Conservation (phyloP, 2,888 invertebrate genomes). For the Thera britannica region DNA sequence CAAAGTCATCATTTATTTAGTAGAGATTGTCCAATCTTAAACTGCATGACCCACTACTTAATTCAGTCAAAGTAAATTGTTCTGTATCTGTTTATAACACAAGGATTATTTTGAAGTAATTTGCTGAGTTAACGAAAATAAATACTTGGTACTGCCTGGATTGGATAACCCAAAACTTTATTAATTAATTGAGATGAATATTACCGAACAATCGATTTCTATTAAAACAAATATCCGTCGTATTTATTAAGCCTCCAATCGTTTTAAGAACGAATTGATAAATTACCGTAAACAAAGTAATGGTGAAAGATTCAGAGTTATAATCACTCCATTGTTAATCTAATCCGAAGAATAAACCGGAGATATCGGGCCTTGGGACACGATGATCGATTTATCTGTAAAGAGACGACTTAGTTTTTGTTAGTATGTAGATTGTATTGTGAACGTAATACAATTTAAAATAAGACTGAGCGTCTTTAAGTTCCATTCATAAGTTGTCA, state of each 20-base stretch:
- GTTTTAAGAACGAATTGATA: conserved; percentile 43
- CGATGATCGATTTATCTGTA: conserved; percentile 41
- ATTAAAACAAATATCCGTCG: conserved; percentile 17
- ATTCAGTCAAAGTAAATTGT: too few relatives aligned
- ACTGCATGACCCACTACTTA: too few relatives aligned
- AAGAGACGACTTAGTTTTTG: conserved; percentile 13
- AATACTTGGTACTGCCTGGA: background rate
- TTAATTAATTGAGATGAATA: background rate
- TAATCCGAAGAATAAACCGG: conserved; percentile 26
- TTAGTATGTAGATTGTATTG: background rate
- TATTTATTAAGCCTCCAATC: conserved; percentile 44
- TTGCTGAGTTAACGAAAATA: too few relatives aligned
- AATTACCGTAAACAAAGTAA: conserved; percentile 53
- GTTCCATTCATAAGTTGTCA: too few relatives aligned
- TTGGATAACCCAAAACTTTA: background rate
- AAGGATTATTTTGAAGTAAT: background rate
- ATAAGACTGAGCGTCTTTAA: too few relatives aligned
- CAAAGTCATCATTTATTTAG: too few relatives aligned
- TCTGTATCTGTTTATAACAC: too few relatives aligned
- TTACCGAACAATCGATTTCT: conserved; percentile 23
- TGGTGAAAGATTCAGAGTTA: conserved; percentile 35
- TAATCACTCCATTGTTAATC: conserved; percentile 45
- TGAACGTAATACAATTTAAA: too few relatives aligned
- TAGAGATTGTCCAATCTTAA: too few relatives aligned
- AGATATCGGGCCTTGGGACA: conserved; percentile 25